Evolutionary conservation across 2,888 invertebrate species (phyloP).

Genomic region (Colletes collaris): DNA sequence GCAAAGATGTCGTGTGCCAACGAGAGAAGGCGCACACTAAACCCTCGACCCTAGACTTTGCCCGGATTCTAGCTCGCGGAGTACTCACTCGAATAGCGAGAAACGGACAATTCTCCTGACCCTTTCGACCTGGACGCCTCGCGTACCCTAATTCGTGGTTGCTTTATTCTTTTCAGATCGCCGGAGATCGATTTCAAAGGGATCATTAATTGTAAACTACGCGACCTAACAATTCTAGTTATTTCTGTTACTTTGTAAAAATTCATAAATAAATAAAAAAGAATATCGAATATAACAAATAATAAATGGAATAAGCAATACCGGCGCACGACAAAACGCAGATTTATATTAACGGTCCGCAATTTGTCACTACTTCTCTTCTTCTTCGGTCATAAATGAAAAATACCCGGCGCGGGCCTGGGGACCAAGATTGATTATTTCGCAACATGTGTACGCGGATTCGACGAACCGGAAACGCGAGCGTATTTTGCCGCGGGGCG

Average conservation of each 20-base stretch:
- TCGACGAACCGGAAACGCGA: slow-evolving; percentile 58
- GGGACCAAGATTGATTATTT: slow-evolving; percentile 69
- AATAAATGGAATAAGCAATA: too few species aligned
- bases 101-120: slow-evolving; percentile 60
- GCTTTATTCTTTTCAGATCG: neutral
- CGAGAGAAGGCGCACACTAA: slow-evolving; percentile 73
- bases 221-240: too few species aligned
- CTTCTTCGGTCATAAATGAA: slow-evolving; percentile 18
- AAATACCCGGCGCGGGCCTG: slow-evolving; percentile 4
- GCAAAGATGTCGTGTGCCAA: slow-evolving; percentile 77
- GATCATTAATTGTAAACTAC: too few species aligned
- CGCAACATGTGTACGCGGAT: slow-evolving; percentile 68
- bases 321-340: too few species aligned
- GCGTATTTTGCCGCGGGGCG: slow-evolving; percentile 64
- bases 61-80: slow-evolving; percentile 57
- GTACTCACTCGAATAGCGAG: slow-evolving; percentile 50
- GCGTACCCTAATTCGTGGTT: slow-evolving; percentile 11
- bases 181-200: neutral
- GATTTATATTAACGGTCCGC: too few species aligned
- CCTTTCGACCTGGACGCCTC: slow-evolving; percentile 25
- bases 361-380: neutral
- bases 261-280: too few species aligned
- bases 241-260: too few species aligned
- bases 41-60: slow-evolving; percentile 60
- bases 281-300: too few species aligned